Evolutionary conservation across 2,797 vertebrate genomes (phyloP).

Genomic region (Simalia tracyae): DNA sequence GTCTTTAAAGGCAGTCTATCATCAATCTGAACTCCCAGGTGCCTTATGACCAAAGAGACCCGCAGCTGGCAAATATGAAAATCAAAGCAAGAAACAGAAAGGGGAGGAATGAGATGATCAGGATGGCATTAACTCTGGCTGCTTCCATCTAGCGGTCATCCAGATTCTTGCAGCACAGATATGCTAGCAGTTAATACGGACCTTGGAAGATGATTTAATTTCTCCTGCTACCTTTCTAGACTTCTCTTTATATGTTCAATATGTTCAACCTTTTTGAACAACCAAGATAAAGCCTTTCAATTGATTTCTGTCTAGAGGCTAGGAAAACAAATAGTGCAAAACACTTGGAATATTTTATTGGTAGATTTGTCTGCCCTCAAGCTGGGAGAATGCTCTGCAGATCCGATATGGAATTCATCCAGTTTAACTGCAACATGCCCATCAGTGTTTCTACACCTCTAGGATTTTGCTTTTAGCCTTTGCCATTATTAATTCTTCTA

Average conservation of each 20-base stretch:
- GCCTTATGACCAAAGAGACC: neutral
- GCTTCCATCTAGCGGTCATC: neutral
- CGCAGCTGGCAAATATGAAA: neutral
- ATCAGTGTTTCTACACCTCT: neutral
- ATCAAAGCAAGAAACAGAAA: neutral
- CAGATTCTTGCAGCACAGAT: neutral
- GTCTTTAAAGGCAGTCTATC: neutral
- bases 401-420: neutral
- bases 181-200: neutral
- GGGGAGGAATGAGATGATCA: neutral
- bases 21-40: neutral
- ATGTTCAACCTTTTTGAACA: neutral
- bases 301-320: neutral
- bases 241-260: neutral
- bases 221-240: neutral
- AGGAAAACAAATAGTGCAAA: neutral
- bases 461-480: neutral
- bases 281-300: neutral
- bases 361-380: neutral
- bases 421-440: neutral
- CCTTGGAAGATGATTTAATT: neutral
- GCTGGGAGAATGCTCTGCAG: neutral
- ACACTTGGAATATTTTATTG: neutral
- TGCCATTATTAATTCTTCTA: neutral
- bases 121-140: neutral